These are phyloP conservation scores for Amazona guildingii DNA, from an alignment of 2,113 vertebrate genomes.

Conservation along the genomic window DNA sequence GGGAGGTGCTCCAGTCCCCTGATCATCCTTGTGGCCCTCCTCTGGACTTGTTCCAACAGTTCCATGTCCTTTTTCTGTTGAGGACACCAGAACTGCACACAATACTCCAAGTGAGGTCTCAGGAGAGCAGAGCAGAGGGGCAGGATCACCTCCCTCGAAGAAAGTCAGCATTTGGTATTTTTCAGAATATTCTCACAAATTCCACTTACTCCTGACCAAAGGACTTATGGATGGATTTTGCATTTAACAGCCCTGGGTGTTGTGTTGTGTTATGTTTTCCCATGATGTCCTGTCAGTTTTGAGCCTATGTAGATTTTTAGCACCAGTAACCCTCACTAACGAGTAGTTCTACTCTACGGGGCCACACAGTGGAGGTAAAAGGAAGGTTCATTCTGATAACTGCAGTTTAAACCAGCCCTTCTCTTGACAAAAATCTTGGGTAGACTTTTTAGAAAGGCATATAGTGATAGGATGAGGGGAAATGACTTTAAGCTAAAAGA, in stretches of 20 bases:
- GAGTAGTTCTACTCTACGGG: background rate
- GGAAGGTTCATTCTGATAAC: background rate
- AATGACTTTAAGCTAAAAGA: background rate
- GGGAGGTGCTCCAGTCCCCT: too few species aligned
- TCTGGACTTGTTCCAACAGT: too few species aligned
- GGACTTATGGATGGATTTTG: background rate
- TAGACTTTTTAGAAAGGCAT: background rate
- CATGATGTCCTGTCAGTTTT: background rate
- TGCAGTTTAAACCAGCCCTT: background rate
- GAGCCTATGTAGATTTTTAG: background rate
- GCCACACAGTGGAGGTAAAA: background rate
- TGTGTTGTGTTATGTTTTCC: background rate
- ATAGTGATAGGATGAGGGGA: background rate
- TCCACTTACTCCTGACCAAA: background rate
- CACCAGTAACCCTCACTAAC: background rate
- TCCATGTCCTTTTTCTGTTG: too few species aligned
- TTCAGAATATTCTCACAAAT: background rate
- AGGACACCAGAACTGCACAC: too few species aligned
- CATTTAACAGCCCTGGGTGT: background rate
- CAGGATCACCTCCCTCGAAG: background rate
- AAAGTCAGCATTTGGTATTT: background rate
- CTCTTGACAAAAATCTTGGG: background rate
- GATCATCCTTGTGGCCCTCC: too few species aligned
- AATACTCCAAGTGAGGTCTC: too few species aligned
- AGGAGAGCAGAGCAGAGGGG: too few species aligned